Base-by-base conservation (phyloP, 2,113 vertebrate species). In the Anas platyrhynchos region DNA sequence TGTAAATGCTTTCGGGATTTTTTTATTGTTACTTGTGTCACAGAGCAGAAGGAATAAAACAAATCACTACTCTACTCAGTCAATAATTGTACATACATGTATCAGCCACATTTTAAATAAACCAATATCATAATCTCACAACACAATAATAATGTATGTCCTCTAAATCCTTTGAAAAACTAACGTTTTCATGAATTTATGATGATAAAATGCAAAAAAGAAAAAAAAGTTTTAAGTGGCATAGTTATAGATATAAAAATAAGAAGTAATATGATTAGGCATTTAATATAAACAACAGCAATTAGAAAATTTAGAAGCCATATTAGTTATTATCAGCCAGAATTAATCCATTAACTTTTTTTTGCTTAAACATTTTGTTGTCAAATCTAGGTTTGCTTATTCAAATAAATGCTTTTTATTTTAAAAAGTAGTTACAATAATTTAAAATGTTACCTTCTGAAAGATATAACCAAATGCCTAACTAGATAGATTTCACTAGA, bases 51-150 rank as follows among this genome's bases (percentile, higher is more conserved):
- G 16, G 18, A 73, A 76, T n/a, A 20, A 62, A 87, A 38, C 31
- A 62, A 1, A 6, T 9, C 27, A 16, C 9, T 11, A 55, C 11
- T 48, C 21, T 22, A 59, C 83, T 26, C 62, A 43, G 34, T 62
- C 29, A n/a, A 66, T 4, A 13, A 32, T 7, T 65, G 34, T 56
- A 8, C 8, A 6, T 31, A 41, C 38, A 13, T 41, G 38, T 41
- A 52, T 74, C n/a, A 72, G 7, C 26, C 54, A 22, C 25, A 7
- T 32, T 75, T 79, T 71, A 34, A 26, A 46, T 21, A 46, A 27
- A 65, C 22, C 4, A 32, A 14, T 6, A 54, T 5, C 6, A n/a
- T 3, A 65, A 4, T 22, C 16, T 71, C 0, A 0, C 6, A 81
- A 66, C 74, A 75, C 21, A 38, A 22, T 41, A 59, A 13, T 9